Evolutionary conservation across 2,888 invertebrate species (phyloP).

Genomic region (Endomychus coccineus): DNA sequence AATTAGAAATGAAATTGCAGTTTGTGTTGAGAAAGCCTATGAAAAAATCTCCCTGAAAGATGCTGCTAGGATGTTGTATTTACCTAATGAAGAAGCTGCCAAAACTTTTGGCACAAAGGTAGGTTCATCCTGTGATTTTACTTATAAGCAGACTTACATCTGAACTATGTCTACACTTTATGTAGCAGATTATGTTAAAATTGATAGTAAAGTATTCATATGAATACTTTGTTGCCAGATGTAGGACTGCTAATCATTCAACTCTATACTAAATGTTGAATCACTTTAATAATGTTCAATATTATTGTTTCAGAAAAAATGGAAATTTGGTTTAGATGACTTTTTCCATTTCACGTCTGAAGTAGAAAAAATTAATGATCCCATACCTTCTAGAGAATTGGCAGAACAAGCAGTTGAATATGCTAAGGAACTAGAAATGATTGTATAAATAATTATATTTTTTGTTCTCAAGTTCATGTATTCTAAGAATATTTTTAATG

Average conservation of each 20-base stretch:
- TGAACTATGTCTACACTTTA: neutral
- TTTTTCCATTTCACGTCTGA: conserved; percentile 77
- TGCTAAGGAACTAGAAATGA: conserved; percentile 97
- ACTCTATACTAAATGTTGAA: too few species aligned
- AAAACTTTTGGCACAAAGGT: conserved; percentile 75
- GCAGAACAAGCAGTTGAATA: conserved; percentile 94
- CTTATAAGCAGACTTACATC: neutral
- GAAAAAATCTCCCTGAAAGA: conserved; percentile 80
- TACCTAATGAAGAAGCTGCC: conserved; percentile 69
- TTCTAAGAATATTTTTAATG: too few species aligned
- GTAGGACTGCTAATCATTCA: too few species aligned
- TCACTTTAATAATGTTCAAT: too few species aligned
- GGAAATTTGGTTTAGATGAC: conserved; percentile 70
- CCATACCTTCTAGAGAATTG: conserved; percentile 81
- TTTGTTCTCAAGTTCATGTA: too few species aligned
- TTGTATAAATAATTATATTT: conserved; percentile 66
- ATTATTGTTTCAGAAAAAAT: conserved; percentile 59
- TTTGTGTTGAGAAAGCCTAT: conserved; percentile 95
- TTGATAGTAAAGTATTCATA: too few species aligned
- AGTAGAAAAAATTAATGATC: conserved; percentile 66
- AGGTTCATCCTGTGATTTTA: conserved; percentile 18
- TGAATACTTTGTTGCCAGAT: too few species aligned
- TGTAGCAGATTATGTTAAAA: too few species aligned
- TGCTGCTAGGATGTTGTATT: conserved; percentile 82
- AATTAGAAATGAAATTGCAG: conserved; percentile 92